These are phyloP conservation scores for Pseudeuparius sepicola DNA, from an alignment of 2,888 invertebrate genomes.

Conservation along the genomic window DNA sequence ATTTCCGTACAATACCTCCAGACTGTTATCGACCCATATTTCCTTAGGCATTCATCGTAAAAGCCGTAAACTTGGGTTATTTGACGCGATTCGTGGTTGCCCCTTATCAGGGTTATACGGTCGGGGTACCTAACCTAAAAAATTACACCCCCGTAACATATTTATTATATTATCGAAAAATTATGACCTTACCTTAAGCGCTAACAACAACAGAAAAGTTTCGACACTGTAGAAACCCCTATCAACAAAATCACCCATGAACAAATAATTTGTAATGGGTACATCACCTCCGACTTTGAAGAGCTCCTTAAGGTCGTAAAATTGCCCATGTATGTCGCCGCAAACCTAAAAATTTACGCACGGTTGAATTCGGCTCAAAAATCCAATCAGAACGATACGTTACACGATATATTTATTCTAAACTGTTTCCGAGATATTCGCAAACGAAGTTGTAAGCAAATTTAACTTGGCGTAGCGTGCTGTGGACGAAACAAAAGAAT, in stretches of 20 bases:
- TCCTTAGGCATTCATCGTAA: slow-evolving; percentile 97
- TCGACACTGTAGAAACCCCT: slow-evolving; percentile 98
- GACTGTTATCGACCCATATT: slow-evolving; percentile 96
- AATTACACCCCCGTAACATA: slow-evolving; percentile 1
- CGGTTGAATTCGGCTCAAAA: no score
- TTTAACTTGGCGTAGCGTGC: no score
- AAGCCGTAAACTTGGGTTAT: slow-evolving; percentile 99
- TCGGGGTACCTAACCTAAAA: slow-evolving; percentile 93
- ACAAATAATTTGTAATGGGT: slow-evolving; percentile 97
- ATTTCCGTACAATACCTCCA: slow-evolving; percentile 99
- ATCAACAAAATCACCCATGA: slow-evolving; percentile 99
- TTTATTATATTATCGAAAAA: neutral
- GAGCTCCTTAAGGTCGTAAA: slow-evolving; percentile 94
- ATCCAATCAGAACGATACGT: no score
- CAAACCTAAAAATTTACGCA: slow-evolving; percentile 92
- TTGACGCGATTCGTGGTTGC: slow-evolving; percentile 98
- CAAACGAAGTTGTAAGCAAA: no score
- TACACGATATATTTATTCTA: no score
- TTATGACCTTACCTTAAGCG: slow-evolving; percentile 69
- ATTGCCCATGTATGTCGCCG: slow-evolving; percentile 99
- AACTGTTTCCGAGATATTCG: no score
- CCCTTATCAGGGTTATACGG: slow-evolving; percentile 94
- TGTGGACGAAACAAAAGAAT: no score
- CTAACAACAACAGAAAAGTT: slow-evolving; percentile 91
- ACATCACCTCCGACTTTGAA: slow-evolving; percentile 99